These are phyloP conservation scores for Arge pagana DNA, from an alignment of 2,888 invertebrate species.

Conservation along the genomic window DNA sequence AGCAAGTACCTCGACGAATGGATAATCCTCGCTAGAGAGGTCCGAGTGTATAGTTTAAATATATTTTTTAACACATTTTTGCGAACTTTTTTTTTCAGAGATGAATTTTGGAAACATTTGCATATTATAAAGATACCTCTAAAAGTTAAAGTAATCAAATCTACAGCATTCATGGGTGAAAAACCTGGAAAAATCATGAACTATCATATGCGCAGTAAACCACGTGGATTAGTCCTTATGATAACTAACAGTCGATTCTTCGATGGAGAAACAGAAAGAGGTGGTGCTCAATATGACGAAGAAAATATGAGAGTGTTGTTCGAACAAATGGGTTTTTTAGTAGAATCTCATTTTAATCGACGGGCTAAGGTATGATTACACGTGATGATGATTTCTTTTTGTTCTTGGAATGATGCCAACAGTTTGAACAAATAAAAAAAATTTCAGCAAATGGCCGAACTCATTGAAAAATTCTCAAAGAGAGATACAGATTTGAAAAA, in stretches of 20 bases:
- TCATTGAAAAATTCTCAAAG: conserved; percentile 40
- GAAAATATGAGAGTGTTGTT: conserved; percentile 45
- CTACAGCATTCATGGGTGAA: conserved; percentile 42
- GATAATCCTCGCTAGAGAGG: no score
- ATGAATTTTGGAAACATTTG: conserved; percentile 35
- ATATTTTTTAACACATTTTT: no score
- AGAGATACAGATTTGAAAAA: conserved; percentile 34
- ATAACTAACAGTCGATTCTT: conserved; percentile 45
- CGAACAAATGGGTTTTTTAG: conserved; percentile 50
- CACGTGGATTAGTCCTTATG: conserved; percentile 51
- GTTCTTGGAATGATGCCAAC: neutral
- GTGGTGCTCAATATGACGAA: conserved; percentile 43
- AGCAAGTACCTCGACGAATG: no score
- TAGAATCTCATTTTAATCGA: conserved; percentile 34
- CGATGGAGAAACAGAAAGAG: conserved; percentile 27
- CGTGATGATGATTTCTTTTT: neutral
- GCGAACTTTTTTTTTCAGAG: conserved; percentile 24
- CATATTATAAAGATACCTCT: conserved; percentile 34
- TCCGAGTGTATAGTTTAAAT: no score
- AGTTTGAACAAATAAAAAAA: no score
- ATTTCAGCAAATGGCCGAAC: conserved; percentile 41
- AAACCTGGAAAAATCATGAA: conserved; percentile 33
- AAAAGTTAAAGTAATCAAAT: conserved; percentile 41
- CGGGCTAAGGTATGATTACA: no score
- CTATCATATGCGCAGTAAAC: conserved; percentile 51